These are phyloP conservation scores for Serranus cabrilla DNA, from an alignment of 2,797 vertebrate genomes.

Conservation along the genomic window DNA sequence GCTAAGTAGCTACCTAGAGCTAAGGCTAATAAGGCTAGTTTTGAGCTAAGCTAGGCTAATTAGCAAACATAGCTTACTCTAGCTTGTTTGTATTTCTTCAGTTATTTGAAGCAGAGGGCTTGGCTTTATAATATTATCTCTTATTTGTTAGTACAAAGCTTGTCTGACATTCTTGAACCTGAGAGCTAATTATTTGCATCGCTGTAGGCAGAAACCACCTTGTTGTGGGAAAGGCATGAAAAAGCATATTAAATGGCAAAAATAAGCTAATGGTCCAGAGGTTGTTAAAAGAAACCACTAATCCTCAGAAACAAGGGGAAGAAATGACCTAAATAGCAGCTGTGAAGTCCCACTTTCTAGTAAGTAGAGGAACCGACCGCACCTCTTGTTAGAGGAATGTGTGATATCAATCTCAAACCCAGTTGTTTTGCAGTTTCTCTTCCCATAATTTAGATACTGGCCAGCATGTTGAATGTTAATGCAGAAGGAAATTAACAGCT, in stretches of 20 bases:
- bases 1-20: not conserved
- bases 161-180: not conserved
- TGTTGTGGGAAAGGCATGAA: not conserved
- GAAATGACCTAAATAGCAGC: too few relatives aligned
- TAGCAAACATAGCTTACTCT: not conserved
- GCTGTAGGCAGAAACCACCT: not conserved
- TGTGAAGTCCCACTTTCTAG: too few relatives aligned
- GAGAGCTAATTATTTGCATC: not conserved
- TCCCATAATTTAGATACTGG: too few relatives aligned
- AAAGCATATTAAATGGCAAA: too few relatives aligned
- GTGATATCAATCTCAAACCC: too few relatives aligned
- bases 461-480: too few relatives aligned
- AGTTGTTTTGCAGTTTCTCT: too few relatives aligned
- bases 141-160: not conserved
- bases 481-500: too few relatives aligned
- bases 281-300: not conserved
- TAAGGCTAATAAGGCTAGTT: not conserved
- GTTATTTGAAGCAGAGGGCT: not conserved
- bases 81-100: not conserved
- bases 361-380: too few relatives aligned
- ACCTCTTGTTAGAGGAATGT: too few relatives aligned
- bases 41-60: not conserved
- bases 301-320: too few relatives aligned
- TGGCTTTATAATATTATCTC: not conserved
- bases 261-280: too few relatives aligned